Percentiles rank a stretch among this genome's conserved stretches.
phyloP scores from a whole-genome alignment of 2,888 invertebrate genomes.

The Andrena dorsata region DNA sequence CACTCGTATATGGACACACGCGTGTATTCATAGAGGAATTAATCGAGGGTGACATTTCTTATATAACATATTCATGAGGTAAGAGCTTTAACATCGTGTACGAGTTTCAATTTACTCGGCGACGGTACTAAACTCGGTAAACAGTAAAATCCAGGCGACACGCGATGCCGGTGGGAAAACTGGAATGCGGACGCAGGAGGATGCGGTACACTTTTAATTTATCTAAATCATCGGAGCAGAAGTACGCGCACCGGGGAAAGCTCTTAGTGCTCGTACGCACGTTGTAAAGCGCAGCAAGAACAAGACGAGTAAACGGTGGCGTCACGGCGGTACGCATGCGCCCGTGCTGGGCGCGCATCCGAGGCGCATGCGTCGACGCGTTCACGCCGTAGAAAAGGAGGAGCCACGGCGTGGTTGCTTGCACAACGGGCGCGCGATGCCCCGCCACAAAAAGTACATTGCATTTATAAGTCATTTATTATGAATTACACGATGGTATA shows the following conservation, averaged over 20 bases:
- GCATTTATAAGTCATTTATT: constrained; percentile 85
- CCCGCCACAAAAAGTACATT: constrained; percentile 79
- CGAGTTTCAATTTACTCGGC: constrained; percentile 20
- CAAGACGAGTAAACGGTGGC: constrained; percentile 59
- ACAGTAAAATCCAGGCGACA: constrained; percentile 23
- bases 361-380: constrained; percentile 39
- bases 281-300: constrained; percentile 76
- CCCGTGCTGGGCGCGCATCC: constrained; percentile 18
- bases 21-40: not conserved
- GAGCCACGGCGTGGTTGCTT: constrained; percentile 65
- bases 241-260: constrained; percentile 43
- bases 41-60: constrained; percentile 3
- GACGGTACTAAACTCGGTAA: constrained; percentile 3
- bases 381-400: constrained; percentile 43
- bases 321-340: constrained; percentile 54
- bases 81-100: not conserved
- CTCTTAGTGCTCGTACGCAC: constrained; percentile 57
- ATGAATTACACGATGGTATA: constrained; percentile 85
- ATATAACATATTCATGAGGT: not conserved
- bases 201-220: constrained; percentile 71
- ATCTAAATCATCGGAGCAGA: constrained; percentile 76
- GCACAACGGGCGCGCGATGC: constrained; percentile 73
- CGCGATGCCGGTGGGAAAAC: constrained; percentile 30
- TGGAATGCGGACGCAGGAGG: constrained; percentile 44
- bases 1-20: not conserved